phyloP scores from a whole-genome alignment of 1,140 invertebrate genomes.

The Saxidomus purpurata region DNA sequence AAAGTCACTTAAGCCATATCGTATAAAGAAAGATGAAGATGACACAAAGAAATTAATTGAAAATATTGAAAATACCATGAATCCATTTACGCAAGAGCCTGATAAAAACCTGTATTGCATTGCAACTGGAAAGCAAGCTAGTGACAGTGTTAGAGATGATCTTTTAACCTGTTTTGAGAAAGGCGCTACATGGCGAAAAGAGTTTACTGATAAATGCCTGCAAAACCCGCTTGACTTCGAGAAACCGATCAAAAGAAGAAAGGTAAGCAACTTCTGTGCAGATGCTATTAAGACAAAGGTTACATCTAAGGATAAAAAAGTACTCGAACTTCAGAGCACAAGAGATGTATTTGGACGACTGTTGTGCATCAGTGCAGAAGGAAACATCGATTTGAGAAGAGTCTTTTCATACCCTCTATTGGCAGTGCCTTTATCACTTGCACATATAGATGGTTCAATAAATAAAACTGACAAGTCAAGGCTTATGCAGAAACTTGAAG shows the following conservation, averaged over 20 bases:
- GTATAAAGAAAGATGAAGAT: background rate
- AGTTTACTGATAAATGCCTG: no score
- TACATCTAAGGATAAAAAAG: background rate
- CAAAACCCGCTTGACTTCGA: background rate
- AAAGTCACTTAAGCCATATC: background rate
- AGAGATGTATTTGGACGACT: slow-evolving; percentile 38
- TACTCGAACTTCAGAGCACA: background rate
- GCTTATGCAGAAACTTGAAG: background rate
- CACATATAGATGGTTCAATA: background rate
- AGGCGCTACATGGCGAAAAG: background rate
- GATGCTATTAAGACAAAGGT: background rate
- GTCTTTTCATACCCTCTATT: slow-evolving; percentile 16
- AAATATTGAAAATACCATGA: background rate
- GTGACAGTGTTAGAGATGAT: background rate
- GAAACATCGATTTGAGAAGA: background rate
- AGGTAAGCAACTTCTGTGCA: background rate
- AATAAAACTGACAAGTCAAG: slow-evolving; percentile 8
- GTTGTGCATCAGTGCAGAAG: background rate
- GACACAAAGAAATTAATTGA: background rate
- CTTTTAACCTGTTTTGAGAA: background rate
- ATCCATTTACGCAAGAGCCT: no score
- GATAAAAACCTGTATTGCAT: background rate
- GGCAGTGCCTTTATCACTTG: slow-evolving; percentile 3
- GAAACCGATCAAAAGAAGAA: slow-evolving; percentile 1
- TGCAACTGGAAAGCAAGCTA: background rate